Base-by-base conservation (phyloP, 1,140 invertebrate species). In the Caerostris darwini region DNA sequence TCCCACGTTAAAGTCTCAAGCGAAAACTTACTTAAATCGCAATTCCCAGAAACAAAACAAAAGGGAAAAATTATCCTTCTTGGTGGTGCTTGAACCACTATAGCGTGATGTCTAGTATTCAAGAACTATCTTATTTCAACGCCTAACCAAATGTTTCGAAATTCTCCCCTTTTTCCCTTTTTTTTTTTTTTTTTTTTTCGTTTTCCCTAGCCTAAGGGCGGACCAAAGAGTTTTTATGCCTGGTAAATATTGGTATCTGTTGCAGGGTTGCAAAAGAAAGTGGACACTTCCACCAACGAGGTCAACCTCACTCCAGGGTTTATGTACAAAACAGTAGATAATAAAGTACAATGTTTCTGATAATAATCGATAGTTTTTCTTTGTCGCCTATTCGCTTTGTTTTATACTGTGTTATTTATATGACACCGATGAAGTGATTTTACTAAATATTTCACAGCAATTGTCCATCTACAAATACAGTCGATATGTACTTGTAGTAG, bases 161-260 rank as follows among this genome's bases (percentile, higher is more conserved):
- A 77, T 34, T 12, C 53, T 77, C 53, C 19, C 50, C 10, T 77
- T 4, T 77, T 3, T 50, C 10, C 12, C 10, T 77, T 77, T 50
- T 12, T 5, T 77, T 12, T 50, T 12, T 77, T 77, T 77, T 69
- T 77, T 50, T 77, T 5, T 50, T 3, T 50, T 50, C 8, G 34
- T 77, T 77, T 50, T 12, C 8, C 53, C 34, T 50, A 12, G 7
- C 71, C 71, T 77, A 7, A 77, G 50, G 71, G 71, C 34, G 50
- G 34, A 53, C 71, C 7, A 77, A 77, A 77, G 34, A 12, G 53
- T 34, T 77, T 77, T 77, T 77, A 53, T 77, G 50, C 5, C 34
- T 77, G 12, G 71, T 50, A 77, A 77, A 77, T 77, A 77, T 77
- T 77, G 71, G 34, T 50, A 50, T 77, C 71, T 50, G 71, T 77